phyloP scores from a whole-genome alignment of 1,140 invertebrate genomes.

The Theocolax elegans region DNA sequence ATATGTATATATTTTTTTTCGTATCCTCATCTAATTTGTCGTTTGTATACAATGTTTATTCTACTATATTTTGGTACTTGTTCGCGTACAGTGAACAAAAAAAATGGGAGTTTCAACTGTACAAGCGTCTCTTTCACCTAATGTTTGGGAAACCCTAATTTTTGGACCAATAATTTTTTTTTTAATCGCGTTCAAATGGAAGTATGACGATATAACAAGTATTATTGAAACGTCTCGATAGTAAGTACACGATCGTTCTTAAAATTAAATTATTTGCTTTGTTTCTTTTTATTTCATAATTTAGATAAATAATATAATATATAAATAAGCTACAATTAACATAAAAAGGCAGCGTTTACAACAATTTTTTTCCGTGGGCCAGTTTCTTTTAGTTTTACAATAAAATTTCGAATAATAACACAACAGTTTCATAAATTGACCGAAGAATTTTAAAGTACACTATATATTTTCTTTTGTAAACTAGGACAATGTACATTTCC shows the following conservation, averaged over 20 bases:
- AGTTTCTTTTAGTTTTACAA: no score
- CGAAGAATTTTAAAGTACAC: no score
- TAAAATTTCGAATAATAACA: no score
- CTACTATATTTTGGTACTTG: constrained; percentile 14
- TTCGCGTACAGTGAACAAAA: constrained; percentile 22
- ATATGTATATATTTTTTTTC: no score
- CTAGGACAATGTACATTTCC: no score
- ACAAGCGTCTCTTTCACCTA: constrained; percentile 10
- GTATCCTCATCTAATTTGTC: not conserved
- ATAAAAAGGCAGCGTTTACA: no score
- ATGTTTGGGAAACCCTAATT: constrained; percentile 12
- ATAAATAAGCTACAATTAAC: not conserved
- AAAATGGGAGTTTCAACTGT: no score
- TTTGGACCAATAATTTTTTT: not conserved
- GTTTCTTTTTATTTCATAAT: not conserved
- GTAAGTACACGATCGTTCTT: not conserved
- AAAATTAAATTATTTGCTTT: not conserved
- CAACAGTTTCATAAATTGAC: no score
- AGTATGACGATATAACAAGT: not conserved
- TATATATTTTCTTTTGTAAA: no score
- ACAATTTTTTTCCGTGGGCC: no score
- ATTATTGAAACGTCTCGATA: constrained; percentile 1
- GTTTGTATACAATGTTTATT: not conserved
- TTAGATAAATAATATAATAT: constrained; percentile 9
- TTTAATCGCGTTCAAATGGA: constrained; percentile 10